Evolutionary conservation across 2,113 vertebrate species (phyloP).

Genomic region (Alosa alosa): DNA sequence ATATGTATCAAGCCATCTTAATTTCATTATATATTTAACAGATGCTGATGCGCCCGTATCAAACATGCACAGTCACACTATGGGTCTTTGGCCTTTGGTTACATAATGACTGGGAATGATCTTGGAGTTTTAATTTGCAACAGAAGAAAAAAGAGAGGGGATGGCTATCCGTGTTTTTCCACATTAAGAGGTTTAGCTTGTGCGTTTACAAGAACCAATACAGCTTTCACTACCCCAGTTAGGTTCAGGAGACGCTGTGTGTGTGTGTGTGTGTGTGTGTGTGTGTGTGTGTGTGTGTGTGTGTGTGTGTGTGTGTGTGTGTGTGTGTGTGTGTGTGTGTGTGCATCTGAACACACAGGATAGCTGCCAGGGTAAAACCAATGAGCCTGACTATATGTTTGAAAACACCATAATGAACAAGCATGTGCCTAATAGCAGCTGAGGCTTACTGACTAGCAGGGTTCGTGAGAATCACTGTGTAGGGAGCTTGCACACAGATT

Average conservation of each 20-base stretch:
- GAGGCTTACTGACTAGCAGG: not conserved
- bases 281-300: too few relatives aligned
- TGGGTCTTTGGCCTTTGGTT: constrained; percentile 23
- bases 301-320: too few relatives aligned
- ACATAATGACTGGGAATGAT: constrained; percentile 43
- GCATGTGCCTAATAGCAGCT: not conserved
- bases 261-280: not conserved
- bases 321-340: too few relatives aligned
- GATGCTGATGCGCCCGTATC: constrained; percentile 38
- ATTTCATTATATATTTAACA: constrained; percentile 49
- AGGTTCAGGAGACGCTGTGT: not conserved
- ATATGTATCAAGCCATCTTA: constrained; percentile 43
- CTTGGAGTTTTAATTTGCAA: constrained; percentile 21
- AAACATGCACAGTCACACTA: constrained; percentile 41
- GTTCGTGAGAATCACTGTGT: not conserved
- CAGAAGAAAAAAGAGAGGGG: constrained; percentile 18
- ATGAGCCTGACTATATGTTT: not conserved
- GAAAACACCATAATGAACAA: not conserved
- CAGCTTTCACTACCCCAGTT: not conserved
- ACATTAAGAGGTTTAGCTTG: not conserved
- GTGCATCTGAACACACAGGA: too few relatives aligned
- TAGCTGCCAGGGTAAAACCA: not conserved
- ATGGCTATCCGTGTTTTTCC: not conserved
- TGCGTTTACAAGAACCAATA: not conserved
- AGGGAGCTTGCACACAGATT: not conserved